A percentile compares a stretch with the other conserved stretches of the same genome.
Conservation (phyloP, 2,113 vertebrate species). For the Takifugu bimaculatus region DNA sequence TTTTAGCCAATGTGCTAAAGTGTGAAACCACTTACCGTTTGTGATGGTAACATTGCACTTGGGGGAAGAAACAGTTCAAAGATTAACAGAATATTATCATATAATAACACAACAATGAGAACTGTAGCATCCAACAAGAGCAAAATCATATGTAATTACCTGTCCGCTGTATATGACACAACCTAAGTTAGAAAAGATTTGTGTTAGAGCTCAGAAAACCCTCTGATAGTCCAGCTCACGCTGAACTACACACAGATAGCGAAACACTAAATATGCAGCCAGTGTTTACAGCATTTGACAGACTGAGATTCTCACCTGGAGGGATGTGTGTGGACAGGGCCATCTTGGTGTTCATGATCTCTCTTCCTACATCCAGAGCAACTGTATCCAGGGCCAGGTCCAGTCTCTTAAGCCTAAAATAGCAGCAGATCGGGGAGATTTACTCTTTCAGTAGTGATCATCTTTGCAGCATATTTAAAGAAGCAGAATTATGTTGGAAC, state of each 20-base stretch:
- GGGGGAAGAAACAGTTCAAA: constrained; percentile 8
- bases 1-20: no score
- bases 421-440: constrained; percentile 3
- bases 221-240: no score
- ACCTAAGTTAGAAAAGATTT: constrained; percentile 36
- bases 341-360: constrained; percentile 30
- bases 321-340: constrained; percentile 35
- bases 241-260: no score
- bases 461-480: background rate
- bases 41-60: constrained; percentile 57
- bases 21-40: constrained; percentile 53
- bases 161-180: constrained; percentile 57
- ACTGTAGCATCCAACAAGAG: background rate
- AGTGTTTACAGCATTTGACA: background rate
- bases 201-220: background rate
- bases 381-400: constrained; percentile 32
- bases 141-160: constrained; percentile 46
- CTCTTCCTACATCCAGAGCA: constrained; percentile 8
- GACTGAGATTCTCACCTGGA: constrained; percentile 41
- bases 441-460: background rate
- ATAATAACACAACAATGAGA: background rate
- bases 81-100: background rate
- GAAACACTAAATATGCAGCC: background rate
- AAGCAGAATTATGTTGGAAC: constrained; percentile 17
- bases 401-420: constrained; percentile 52